Base-by-base conservation (phyloP, 2,888 invertebrate genomes). In the Brachycybe producta region DNA sequence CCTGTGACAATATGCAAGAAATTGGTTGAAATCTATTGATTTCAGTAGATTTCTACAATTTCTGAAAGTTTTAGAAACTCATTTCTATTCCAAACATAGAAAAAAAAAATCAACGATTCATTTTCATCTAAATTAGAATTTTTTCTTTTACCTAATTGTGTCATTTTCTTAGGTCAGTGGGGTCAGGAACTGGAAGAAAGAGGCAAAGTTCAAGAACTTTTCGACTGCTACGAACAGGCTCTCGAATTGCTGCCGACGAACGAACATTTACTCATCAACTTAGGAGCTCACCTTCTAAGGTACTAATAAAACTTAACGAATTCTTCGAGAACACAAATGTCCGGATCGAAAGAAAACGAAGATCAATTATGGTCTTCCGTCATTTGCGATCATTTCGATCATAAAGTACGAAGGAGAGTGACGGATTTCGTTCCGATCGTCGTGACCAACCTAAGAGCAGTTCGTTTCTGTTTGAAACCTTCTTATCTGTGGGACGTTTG, bases 231-330 rank as follows among this genome's bases (percentile, higher is more conserved):
- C 17, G 41, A 49, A 39, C 30, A 52, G 28, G 52, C 52, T 2
- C 13, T 71, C 17, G 66, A 70, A 54, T 62, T 73, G 45, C 72
- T 70, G 58, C 72, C 73, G 19, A 61, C 70, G 23, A 70, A 70
- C 62, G 67, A 67, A 54, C 61, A 67, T 44, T 64, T 75, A 43
- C 58, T 72, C 23, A 72, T 71, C 57, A 70, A 70, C 58, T 67
- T 75, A 55, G 74, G 73, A 23, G 66, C 68, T 23, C 70, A 71
- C 58, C 62, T 74, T 49, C 69, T 72, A 57, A 71, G 70, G 74
- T 74, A 65, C 60, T 61, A n/a, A n/a, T 57, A 54, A 15, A 23
- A 13, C 21, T 30, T 34, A n/a, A n/a, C n/a, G n/a, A n/a, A n/a
- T 8, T 13, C 32, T 32, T 32, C 13, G n/a, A n/a, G n/a, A n/a